These are phyloP conservation scores for Eurypyga helias DNA, from an alignment of 2,113 vertebrate species.

Conservation along the genomic window DNA sequence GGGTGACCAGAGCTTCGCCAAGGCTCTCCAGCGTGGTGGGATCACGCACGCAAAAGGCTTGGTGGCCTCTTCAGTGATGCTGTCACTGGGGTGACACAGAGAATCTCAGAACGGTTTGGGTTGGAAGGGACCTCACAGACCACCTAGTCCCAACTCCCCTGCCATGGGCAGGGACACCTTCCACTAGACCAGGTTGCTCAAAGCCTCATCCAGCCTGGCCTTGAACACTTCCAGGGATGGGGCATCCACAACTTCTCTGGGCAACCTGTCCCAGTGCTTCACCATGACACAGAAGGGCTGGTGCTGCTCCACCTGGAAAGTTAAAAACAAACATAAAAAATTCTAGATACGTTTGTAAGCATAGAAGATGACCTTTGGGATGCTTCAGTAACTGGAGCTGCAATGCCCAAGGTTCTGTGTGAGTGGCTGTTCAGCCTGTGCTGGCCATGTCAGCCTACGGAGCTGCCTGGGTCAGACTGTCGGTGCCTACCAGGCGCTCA, in stretches of 20 bases:
- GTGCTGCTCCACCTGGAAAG: neutral
- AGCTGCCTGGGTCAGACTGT: accelerated
- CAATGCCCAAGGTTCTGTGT: neutral
- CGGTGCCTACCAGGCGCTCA: accelerated
- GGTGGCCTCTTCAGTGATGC: neutral
- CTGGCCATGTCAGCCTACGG: neutral
- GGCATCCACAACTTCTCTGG: too few relatives aligned
- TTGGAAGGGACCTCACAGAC: too few relatives aligned
- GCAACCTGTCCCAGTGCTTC: too few relatives aligned
- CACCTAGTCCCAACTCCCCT: too few relatives aligned
- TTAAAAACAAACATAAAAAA: neutral
- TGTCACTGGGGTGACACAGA: neutral
- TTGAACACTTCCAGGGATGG: too few relatives aligned
- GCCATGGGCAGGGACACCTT: too few relatives aligned
- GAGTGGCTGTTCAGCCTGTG: neutral
- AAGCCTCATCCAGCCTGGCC: too few relatives aligned
- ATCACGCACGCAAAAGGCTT: neutral
- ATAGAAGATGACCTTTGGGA: neutral
- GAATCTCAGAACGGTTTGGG: too few relatives aligned
- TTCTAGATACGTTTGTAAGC: neutral
- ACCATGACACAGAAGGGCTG: neutral
- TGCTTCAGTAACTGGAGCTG: neutral
- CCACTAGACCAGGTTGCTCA: too few relatives aligned
- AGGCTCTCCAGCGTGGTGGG: accelerated
- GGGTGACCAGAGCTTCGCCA: neutral